These are phyloP conservation scores for Psilanteris sp. DNA, from an alignment of 1,140 invertebrate species.

Conservation along the genomic window DNA sequence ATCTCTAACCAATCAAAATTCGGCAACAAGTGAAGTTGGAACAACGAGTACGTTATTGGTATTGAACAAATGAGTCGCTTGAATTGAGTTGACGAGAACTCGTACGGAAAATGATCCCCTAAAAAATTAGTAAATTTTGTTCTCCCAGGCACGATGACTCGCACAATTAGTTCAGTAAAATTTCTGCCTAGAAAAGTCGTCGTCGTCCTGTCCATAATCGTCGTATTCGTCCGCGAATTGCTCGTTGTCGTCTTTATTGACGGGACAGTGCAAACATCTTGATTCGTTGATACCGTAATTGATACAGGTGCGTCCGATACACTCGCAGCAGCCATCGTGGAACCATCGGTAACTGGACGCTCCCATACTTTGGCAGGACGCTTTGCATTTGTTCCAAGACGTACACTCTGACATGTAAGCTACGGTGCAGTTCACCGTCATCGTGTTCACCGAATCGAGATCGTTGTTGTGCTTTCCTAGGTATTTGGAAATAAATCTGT, in stretches of 20 bases:
- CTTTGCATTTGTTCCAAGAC: conserved; percentile 91
- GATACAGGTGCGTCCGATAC: conserved; percentile 90
- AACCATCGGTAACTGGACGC: conserved; percentile 90
- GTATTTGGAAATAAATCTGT: conserved; percentile 41
- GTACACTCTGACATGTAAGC: conserved; percentile 93
- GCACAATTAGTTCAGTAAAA: conserved; percentile 35
- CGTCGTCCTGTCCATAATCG: conserved; percentile 67
- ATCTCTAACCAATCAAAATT: no score
- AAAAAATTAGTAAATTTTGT: no score
- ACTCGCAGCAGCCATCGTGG: conserved; percentile 95
- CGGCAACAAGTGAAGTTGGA: no score
- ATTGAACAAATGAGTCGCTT: no score
- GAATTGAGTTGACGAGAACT: no score
- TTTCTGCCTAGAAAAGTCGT: conserved; percentile 41
- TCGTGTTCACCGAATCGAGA: conserved; percentile 72
- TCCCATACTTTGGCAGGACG: conserved; percentile 87
- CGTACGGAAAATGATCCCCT: no score
- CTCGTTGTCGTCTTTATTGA: conserved; percentile 35
- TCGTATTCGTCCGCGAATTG: conserved; percentile 55
- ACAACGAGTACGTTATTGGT: no score
- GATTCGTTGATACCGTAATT: conserved; percentile 94
- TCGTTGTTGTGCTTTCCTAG: conserved; percentile 44
- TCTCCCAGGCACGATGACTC: no score
- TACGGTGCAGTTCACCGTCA: conserved; percentile 91
- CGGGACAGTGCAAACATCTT: conserved; percentile 76